A percentile compares a stretch with the other conserved stretches of the same genome.
Evolutionary conservation across 2,113 vertebrate genomes (phyloP).

Genomic region (Pao palembangensis): DNA sequence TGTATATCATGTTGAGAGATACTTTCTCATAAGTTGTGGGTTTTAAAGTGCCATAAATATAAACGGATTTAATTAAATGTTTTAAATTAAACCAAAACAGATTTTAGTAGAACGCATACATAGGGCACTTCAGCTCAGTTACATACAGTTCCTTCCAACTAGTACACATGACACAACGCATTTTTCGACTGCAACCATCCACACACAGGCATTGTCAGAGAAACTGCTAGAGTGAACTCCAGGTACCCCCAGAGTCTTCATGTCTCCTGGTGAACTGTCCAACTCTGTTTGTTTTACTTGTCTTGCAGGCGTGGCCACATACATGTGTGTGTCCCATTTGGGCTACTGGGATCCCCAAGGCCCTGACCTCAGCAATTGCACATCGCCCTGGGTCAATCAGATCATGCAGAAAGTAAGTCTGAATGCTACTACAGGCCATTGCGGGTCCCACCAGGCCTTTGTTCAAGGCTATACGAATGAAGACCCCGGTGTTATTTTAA

Average conservation of each 20-base stretch:
- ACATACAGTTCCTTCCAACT: no score
- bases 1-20: no score
- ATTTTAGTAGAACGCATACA: no score
- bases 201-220: no score
- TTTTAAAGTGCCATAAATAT: background rate
- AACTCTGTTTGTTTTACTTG: slow-evolving; percentile 43
- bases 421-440: slow-evolving; percentile 23
- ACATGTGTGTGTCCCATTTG: slow-evolving; percentile 82
- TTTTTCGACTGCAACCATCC: no score
- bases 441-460: slow-evolving; percentile 13
- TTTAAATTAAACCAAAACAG: background rate
- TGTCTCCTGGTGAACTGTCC: slow-evolving; percentile 50
- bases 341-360: slow-evolving; percentile 92
- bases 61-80: background rate
- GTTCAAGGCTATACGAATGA: slow-evolving; percentile 28
- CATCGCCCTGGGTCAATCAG: slow-evolving; percentile 96
- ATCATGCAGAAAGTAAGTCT: slow-evolving; percentile 93
- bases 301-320: slow-evolving; percentile 89
- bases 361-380: slow-evolving; percentile 98
- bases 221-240: slow-evolving; percentile 7
- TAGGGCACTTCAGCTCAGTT: background rate
- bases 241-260: background rate
- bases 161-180: no score
- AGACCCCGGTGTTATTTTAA: slow-evolving; percentile 37
- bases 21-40: no score